These are phyloP conservation scores for Dicycla oo DNA, from an alignment of 2,888 invertebrate genomes.

Conservation along the genomic window DNA sequence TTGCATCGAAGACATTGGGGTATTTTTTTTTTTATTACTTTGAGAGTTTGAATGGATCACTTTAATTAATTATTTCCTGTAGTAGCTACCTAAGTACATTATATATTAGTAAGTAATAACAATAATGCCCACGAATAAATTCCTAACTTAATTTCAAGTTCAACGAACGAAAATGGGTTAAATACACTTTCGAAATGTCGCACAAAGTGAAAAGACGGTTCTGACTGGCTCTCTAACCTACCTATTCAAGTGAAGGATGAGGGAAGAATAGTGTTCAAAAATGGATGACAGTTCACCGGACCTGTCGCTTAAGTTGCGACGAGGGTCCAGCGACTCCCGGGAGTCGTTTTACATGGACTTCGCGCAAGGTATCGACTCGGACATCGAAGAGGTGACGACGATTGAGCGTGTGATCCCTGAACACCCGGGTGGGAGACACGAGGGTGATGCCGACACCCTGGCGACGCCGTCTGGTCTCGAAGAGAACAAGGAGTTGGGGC, in stretches of 20 bases:
- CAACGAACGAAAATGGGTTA: conserved; percentile 68
- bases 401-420: conserved; percentile 91
- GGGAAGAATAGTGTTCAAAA: conserved; percentile 68
- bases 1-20: conserved; percentile 61
- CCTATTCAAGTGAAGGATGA: conserved; percentile 61
- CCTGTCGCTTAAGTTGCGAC: conserved; percentile 95
- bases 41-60: conserved; percentile 28
- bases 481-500: conserved; percentile 86
- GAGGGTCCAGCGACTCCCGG: conserved; percentile 96
- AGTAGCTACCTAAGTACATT: neutral
- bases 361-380: conserved; percentile 97
- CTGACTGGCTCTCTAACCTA: conserved; percentile 53
- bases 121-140: conserved; percentile 56
- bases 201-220: conserved; percentile 72
- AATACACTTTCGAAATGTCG: conserved; percentile 70
- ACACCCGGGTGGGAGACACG: conserved; percentile 84
- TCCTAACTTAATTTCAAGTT: conserved; percentile 48
- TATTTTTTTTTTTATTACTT: conserved; percentile 67
- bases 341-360: conserved; percentile 98
- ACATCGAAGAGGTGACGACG: conserved; percentile 96
- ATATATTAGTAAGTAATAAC: neutral
- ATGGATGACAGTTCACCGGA: conserved; percentile 96
- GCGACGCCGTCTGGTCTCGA: conserved; percentile 88
- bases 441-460: conserved; percentile 87
- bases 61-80: conserved; percentile 32